Base-by-base conservation (phyloP, 2,113 vertebrate genomes). In the Zosterops hypoxanthus region DNA sequence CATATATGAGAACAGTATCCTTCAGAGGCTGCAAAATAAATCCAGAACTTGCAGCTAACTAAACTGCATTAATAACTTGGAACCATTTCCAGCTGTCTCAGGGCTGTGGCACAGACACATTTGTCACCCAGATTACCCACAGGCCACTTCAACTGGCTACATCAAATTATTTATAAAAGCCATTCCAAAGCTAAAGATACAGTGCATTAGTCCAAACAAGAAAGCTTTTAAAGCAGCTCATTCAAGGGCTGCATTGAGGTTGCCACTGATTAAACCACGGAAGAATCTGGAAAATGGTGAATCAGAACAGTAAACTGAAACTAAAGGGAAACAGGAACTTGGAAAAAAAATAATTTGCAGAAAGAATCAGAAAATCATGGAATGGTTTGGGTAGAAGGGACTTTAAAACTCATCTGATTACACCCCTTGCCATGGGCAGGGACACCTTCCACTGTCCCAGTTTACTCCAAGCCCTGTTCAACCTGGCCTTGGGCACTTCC, bases 1-100 rank as follows among this genome's bases (percentile, higher is more conserved):
- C 95, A 79, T 66, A 77, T 33, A 88, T 80, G 96, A 97, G 97
- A 86, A 90, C 95, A 93, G 77, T 87, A 96, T 61, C 85, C 97
- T 97, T 95, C 87, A 85, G 44, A 96, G 83, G 92, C 97, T 97
- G 95, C 90, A 97, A 97, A 97, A 98, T 95, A 98, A 98, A 97
- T 95, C 93, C 96, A 91, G 82, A 93, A 86, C 41, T 82, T 92
- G 34, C 89, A 92, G 66, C 75, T 94, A 96, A 88, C 80, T 88
- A 61, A 94, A 93, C 69, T 64, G 79, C 65, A 47, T 85, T 81
- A 95, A 95, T 78, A 95, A 92, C 5, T 3, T 12, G 1, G 0
- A 82, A 39, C 81, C 53, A 89, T 84, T 94, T 64, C 86, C 80
- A 95, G 77, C 71, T 85, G 66, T 85, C 84, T 87, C 29, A 20